Conservation (phyloP, 2,797 vertebrate species). For the Gymnoscopelus microlampas region DNA sequence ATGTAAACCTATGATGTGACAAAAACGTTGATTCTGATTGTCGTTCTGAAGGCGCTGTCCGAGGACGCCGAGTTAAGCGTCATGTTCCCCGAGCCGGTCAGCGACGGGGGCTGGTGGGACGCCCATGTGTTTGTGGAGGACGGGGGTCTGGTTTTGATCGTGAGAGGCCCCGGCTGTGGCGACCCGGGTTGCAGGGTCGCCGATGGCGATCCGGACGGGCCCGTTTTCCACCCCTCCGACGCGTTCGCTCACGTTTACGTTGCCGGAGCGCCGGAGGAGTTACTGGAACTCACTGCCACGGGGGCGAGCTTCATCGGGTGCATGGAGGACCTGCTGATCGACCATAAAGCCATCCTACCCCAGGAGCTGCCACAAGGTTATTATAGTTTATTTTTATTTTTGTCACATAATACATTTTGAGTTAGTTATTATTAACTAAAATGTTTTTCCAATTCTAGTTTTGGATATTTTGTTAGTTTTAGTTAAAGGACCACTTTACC, state of each 20-base stretch:
- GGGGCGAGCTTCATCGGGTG: slow-evolving; percentile 86
- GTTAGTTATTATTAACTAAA: no score
- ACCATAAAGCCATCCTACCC: slow-evolving; percentile 79
- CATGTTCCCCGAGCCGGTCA: slow-evolving; percentile 66
- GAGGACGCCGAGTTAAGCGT: slow-evolving; percentile 64
- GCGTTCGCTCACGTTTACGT: slow-evolving; percentile 63
- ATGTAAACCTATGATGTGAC: no score
- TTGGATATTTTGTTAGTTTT: no score
- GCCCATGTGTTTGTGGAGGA: slow-evolving; percentile 64
- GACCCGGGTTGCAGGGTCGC: slow-evolving; percentile 66
- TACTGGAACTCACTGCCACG: slow-evolving; percentile 64
- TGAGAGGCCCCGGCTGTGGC: slow-evolving; percentile 79
- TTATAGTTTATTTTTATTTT: no score
- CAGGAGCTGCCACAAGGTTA: slow-evolving; percentile 59
- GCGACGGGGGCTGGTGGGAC: slow-evolving; percentile 87
- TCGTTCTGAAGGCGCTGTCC: slow-evolving; percentile 44
- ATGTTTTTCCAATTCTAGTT: no score
- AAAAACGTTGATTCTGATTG: no score
- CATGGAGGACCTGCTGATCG: slow-evolving; percentile 87
- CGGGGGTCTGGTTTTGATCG: slow-evolving; percentile 78
- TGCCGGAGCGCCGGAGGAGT: slow-evolving; percentile 78
- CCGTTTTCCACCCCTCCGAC: slow-evolving; percentile 57
- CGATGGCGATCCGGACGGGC: slow-evolving; percentile 18
- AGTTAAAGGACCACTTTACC: no score
- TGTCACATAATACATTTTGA: no score